Evolutionary conservation across 1,140 invertebrate genomes (phyloP).

Genomic region (Panulirus ornatus): DNA sequence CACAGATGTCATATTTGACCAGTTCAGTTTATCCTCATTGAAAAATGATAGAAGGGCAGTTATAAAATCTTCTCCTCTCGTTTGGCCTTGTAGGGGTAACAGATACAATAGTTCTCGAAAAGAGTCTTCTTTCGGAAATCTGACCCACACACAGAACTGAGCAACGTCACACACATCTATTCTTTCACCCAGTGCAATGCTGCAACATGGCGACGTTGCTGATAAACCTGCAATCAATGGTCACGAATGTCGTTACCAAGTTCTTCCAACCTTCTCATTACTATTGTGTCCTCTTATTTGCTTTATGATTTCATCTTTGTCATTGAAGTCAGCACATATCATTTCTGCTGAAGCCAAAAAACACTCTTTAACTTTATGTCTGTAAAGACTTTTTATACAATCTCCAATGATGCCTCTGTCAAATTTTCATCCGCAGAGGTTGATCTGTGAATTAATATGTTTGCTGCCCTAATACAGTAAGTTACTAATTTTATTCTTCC

Average conservation of each 20-base stretch:
- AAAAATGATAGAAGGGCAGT: conserved; percentile 32
- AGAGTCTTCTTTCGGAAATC: conserved; percentile 44
- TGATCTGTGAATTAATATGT: no score
- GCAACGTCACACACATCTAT: conserved; percentile 42
- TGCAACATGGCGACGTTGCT: conserved; percentile 5
- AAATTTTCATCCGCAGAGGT: no score
- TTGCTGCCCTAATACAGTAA: no score
- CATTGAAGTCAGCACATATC: conserved; percentile 22
- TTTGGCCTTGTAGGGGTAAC: neutral
- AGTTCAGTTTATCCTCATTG: conserved; percentile 5
- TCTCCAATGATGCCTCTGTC: no score
- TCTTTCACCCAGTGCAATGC: conserved; percentile 42
- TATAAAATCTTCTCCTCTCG: conserved; percentile 16
- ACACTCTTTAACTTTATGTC: no score
- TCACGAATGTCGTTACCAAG: conserved; percentile 37
- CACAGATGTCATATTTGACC: conserved; percentile 16
- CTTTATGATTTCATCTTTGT: conserved; percentile 40
- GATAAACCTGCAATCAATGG: neutral
- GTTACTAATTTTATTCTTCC: no score
- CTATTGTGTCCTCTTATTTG: conserved; percentile 16
- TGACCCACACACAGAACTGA: conserved; percentile 20
- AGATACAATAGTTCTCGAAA: conserved; percentile 21
- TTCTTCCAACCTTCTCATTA: neutral
- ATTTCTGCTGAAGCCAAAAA: conserved; percentile 5
- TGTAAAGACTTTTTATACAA: no score